These are phyloP conservation scores for Therioaphis trifolii DNA, from an alignment of 2,888 invertebrate genomes.

Conservation along the genomic window DNA sequence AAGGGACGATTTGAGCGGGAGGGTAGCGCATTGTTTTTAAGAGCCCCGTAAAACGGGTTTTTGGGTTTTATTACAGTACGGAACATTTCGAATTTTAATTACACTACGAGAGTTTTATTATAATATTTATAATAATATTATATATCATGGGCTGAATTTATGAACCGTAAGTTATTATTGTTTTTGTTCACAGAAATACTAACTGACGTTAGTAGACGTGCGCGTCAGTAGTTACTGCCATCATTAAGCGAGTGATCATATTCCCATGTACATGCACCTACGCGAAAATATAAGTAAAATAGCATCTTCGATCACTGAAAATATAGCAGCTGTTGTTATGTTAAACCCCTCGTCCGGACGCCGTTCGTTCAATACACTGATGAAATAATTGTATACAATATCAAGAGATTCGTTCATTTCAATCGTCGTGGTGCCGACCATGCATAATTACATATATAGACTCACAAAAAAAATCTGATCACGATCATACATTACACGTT, in stretches of 20 bases:
- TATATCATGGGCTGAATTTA: conserved; percentile 36
- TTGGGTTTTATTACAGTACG: conserved; percentile 58
- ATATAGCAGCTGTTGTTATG: background rate
- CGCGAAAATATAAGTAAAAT: background rate
- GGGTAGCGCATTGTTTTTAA: conserved; percentile 55
- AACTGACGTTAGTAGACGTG: background rate
- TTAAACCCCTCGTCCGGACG: too few species aligned
- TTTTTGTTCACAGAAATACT: conserved; percentile 19
- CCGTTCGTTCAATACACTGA: too few species aligned
- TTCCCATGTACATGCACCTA: background rate
- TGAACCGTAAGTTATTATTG: conserved; percentile 50
- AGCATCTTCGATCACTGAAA: background rate
- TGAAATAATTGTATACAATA: too few species aligned
- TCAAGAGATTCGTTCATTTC: background rate
- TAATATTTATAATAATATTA: conserved; percentile 50
- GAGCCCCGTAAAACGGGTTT: conserved; percentile 60
- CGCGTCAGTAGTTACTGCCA: background rate
- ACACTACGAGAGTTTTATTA: conserved; percentile 50
- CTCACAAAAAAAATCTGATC: background rate
- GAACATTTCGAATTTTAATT: conserved; percentile 57
- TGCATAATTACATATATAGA: background rate
- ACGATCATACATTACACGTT: too few species aligned
- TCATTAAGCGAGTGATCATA: background rate
- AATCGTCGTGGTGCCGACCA: too few species aligned
- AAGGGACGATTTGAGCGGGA: too few species aligned